phyloP scores from a whole-genome alignment of 2,888 invertebrate genomes.

The Yponomeuta plumbellus region DNA sequence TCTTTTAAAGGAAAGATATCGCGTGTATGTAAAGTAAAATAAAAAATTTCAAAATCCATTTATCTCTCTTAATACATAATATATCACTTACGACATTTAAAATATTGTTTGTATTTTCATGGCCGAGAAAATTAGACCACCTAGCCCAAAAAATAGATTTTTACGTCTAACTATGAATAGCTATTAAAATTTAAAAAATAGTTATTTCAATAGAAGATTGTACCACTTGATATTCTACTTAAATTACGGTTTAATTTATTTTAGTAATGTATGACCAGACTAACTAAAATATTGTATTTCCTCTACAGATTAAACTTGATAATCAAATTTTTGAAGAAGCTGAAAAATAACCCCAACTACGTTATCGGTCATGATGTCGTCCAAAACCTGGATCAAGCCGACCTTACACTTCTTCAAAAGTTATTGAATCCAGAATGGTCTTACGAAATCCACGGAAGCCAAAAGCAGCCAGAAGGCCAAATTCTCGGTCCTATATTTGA shows the following conservation, averaged over 20 bases:
- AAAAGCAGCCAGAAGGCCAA: neutral
- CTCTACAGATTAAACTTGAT: neutral
- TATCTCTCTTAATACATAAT: no score
- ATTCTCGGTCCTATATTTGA: conserved; percentile 28
- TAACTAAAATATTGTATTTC: neutral
- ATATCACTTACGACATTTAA: no score
- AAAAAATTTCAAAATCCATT: no score
- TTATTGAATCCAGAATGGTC: neutral
- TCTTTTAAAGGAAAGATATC: no score
- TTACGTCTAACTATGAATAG: no score
- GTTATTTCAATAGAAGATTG: no score
- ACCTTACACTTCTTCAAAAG: conserved; percentile 1
- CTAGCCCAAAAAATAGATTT: no score
- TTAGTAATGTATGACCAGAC: neutral
- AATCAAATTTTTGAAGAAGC: neutral
- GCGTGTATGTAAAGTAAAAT: no score
- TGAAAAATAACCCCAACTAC: neutral
- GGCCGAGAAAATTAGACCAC: no score
- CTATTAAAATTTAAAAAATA: no score
- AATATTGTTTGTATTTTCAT: no score
- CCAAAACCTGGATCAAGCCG: neutral
- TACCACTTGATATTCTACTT: no score
- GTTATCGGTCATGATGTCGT: neutral
- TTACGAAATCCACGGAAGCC: neutral
- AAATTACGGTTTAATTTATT: neutral